Percentiles rank a stretch among this genome's conserved stretches.
Conservation (phyloP, 1,140 invertebrate genomes). For the Megathymus violae region DNA sequence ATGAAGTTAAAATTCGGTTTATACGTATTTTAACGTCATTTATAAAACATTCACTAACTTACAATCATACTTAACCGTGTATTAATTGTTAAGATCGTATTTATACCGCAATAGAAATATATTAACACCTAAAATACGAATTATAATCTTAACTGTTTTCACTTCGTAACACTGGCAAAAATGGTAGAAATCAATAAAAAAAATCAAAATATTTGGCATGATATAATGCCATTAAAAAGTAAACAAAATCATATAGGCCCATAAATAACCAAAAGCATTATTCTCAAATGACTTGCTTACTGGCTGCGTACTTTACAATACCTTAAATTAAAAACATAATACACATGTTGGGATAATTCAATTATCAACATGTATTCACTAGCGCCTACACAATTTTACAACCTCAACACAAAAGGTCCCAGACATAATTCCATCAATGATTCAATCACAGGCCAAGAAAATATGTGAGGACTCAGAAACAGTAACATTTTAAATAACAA, state of each 20-base stretch:
- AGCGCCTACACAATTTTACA: neutral
- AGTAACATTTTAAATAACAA: too few species aligned
- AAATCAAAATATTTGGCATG: neutral
- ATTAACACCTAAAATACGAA: too few species aligned
- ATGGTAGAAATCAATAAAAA: neutral
- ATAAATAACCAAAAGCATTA: too few species aligned
- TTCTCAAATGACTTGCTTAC: too few species aligned
- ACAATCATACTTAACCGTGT: neutral
- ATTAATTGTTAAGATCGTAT: neutral
- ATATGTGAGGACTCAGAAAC: neutral
- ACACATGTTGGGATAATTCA: neutral
- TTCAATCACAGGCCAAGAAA: slow-evolving; percentile 53
- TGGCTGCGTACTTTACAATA: too few species aligned
- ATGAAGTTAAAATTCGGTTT: slow-evolving; percentile 45
- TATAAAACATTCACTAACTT: neutral
- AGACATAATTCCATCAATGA: slow-evolving; percentile 21
- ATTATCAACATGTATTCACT: neutral
- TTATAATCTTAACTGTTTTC: too few species aligned
- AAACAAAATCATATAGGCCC: too few species aligned
- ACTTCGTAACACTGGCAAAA: neutral
- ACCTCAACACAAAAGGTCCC: neutral
- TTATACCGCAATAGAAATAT: neutral
- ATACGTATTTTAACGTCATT: slow-evolving; percentile 34
- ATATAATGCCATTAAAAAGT: too few species aligned
- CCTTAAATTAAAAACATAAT: too few species aligned